phyloP scores from a whole-genome alignment of 2,888 invertebrate species.

The Oxytorus armatus region DNA sequence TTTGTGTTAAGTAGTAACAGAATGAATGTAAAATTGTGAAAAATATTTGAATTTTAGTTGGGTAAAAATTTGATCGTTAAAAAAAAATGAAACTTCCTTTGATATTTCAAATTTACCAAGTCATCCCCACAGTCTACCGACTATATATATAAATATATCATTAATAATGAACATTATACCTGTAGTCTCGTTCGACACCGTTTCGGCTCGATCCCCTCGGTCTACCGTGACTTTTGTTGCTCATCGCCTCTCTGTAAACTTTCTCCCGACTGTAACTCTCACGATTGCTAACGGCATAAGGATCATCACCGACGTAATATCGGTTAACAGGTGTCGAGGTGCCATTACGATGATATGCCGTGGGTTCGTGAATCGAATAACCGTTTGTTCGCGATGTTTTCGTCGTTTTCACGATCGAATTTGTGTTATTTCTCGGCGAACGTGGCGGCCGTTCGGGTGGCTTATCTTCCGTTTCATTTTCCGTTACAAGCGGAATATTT shows the following conservation, averaged over 20 bases:
- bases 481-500: constrained; percentile 83
- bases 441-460: constrained; percentile 78
- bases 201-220: constrained; percentile 79
- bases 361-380: constrained; percentile 71
- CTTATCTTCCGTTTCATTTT: constrained; percentile 78
- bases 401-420: constrained; percentile 52
- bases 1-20: no score
- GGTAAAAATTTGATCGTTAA: no score
- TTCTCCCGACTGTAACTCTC: constrained; percentile 91
- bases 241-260: constrained; percentile 90
- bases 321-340: constrained; percentile 88
- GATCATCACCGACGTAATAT: constrained; percentile 95
- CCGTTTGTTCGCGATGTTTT: constrained; percentile 67
- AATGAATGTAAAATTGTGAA: no score
- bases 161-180: constrained; percentile 54
- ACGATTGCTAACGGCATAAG: constrained; percentile 90
- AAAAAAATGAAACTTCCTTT: no score
- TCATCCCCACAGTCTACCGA: no score
- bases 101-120: no score
- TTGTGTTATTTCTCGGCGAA: constrained; percentile 71
- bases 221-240: constrained; percentile 79
- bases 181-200: constrained; percentile 73
- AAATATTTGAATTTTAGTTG: no score
- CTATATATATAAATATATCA: not conserved
- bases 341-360: constrained; percentile 73